Conservation (phyloP, 92 coral and sea anemone genomes). For the Montipora capitata region DNA sequence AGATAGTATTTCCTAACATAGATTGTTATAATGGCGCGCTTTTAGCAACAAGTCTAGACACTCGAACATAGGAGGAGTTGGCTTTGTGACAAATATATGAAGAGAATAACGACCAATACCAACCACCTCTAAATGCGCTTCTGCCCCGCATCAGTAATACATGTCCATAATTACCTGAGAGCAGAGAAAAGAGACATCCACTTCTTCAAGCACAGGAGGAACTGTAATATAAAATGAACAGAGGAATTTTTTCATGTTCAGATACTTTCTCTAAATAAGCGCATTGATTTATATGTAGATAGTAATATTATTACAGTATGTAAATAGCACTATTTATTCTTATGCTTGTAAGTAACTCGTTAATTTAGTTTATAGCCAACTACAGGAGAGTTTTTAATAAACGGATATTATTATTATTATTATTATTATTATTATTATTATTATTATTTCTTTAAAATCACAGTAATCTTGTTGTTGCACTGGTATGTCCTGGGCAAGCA, state of each 20-base stretch:
- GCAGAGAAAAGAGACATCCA: slow-evolving; percentile 46
- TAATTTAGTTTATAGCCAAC: no score
- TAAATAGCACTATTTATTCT: no score
- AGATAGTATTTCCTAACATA: no score
- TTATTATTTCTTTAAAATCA: no score
- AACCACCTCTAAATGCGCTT: slow-evolving; percentile 31
- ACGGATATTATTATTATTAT: no score
- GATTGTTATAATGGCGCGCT: no score
- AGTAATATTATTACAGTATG: background rate
- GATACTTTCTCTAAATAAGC: slow-evolving; percentile 15
- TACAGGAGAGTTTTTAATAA: no score
- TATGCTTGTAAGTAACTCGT: no score
- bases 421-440: no score
- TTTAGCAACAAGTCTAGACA: background rate
- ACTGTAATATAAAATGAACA: slow-evolving; percentile 37
- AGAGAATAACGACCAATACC: slow-evolving; percentile 45
- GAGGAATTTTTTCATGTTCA: slow-evolving; percentile 29
- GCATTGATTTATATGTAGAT: slow-evolving; percentile 30
- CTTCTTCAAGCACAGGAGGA: slow-evolving; percentile 39
- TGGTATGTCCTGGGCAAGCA: no score
- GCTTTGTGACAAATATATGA: slow-evolving; percentile 40
- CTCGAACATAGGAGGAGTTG: slow-evolving; percentile 14
- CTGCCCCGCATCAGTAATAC: slow-evolving; percentile 12
- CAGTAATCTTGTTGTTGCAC: no score
- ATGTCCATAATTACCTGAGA: slow-evolving; percentile 50